These are phyloP conservation scores for Brachionichthys hirsutus DNA, from an alignment of 2,113 vertebrate species.

Conservation along the genomic window DNA sequence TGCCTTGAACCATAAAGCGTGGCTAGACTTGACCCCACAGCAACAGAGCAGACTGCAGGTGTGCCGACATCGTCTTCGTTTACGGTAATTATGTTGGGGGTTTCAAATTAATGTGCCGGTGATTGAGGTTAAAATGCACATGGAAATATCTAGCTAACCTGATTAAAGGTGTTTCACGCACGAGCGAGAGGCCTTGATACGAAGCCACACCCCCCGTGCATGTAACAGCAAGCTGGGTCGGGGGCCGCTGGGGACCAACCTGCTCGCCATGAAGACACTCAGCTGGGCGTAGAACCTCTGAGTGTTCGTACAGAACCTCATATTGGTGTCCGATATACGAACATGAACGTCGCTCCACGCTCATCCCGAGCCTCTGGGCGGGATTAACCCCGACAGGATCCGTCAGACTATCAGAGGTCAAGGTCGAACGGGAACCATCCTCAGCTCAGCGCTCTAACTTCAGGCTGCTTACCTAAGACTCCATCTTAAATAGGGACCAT, in stretches of 20 bases:
- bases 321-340: too few species aligned
- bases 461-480: conserved; percentile 49
- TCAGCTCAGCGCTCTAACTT: conserved; percentile 16
- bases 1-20: conserved; percentile 6
- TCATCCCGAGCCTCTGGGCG: too few species aligned
- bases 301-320: too few species aligned
- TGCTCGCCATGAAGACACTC: not conserved
- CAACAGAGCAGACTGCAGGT: conserved; percentile 5
- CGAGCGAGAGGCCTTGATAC: conserved; percentile 9
- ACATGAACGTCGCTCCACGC: too few species aligned
- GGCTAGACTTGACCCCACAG: conserved; percentile 11
- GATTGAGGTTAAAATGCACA: conserved; percentile 51
- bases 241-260: conserved; percentile 14
- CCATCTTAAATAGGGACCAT: conserved; percentile 23
- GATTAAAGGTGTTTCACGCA: conserved; percentile 40
- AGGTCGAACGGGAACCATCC: conserved; percentile 49
- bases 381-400: too few species aligned
- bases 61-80: conserved; percentile 34
- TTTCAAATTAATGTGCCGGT: conserved; percentile 45
- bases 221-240: conserved; percentile 30
- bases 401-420: conserved; percentile 34
- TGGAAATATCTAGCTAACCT: conserved; percentile 39
- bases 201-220: conserved; percentile 2
- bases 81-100: conserved; percentile 48
- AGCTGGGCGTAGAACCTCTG: too few species aligned